Evolutionary conservation across 2,797 vertebrate species (phyloP).

Genomic region (Brachymystax lenok): DNA sequence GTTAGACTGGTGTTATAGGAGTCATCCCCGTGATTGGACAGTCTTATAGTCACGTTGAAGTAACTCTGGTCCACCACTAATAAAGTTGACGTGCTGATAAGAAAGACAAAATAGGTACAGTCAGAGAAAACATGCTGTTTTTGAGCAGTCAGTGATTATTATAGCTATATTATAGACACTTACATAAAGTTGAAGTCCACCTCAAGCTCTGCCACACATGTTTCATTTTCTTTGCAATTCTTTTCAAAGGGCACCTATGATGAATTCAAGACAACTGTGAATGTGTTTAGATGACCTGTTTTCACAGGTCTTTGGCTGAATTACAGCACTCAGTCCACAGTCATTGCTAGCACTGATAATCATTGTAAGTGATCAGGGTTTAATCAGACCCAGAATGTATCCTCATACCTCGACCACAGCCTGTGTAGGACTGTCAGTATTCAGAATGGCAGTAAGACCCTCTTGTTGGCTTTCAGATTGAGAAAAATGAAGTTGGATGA

Average conservation of each 20-base stretch:
- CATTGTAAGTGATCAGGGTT: background rate
- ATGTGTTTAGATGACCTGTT: background rate
- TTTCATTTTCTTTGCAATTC: constrained; percentile 70
- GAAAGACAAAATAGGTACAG: background rate
- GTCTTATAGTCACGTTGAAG: constrained; percentile 52
- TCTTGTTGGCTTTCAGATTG: constrained; percentile 47
- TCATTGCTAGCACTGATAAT: background rate
- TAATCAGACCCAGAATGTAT: background rate
- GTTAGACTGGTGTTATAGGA: constrained; percentile 76
- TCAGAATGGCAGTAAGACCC: constrained; percentile 33
- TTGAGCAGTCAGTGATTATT: background rate
- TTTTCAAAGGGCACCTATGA: constrained; percentile 78
- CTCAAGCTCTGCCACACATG: constrained; percentile 73
- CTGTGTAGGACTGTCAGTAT: constrained; percentile 46
- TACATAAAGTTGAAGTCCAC: constrained; percentile 64
- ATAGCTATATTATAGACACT: constrained; percentile 24
- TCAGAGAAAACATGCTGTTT: background rate
- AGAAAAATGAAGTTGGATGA: constrained; percentile 70
- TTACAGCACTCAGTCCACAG: background rate
- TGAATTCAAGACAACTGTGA: background rate
- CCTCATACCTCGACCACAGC: constrained; percentile 54
- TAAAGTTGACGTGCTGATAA: constrained; percentile 56
- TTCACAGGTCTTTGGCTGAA: background rate
- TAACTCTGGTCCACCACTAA: constrained; percentile 63
- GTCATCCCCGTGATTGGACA: constrained; percentile 72